Evolutionary conservation across 2,113 vertebrate species (phyloP).

Genomic region (Gallinago media): DNA sequence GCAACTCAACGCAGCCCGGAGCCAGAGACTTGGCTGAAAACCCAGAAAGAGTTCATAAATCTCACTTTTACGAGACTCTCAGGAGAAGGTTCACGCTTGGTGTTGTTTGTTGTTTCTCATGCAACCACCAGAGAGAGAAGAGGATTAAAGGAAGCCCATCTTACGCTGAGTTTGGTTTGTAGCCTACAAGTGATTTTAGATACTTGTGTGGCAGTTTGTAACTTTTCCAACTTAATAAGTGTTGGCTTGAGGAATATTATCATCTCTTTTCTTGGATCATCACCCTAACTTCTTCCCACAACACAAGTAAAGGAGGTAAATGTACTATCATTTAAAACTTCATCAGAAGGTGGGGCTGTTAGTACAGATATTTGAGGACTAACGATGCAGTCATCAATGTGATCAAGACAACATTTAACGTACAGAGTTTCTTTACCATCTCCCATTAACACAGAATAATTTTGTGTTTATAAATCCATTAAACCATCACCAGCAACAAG

Average conservation of each 20-base stretch:
- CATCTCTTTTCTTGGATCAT: not conserved
- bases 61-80: not conserved
- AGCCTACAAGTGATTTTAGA: not conserved
- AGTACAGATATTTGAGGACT: not conserved
- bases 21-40: not conserved
- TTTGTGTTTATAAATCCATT: not conserved
- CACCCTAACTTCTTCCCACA: not conserved
- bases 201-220: not conserved
- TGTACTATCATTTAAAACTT: not conserved
- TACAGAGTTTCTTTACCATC: not conserved
- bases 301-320: not conserved
- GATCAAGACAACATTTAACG: rapidly evolving
- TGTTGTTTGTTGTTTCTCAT: not conserved
- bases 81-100: not conserved
- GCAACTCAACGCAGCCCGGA: not conserved
- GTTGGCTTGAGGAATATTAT: not conserved
- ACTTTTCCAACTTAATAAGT: too few species aligned
- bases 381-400: not conserved
- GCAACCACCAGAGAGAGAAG: not conserved
- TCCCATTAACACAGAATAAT: not conserved
- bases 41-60: not conserved
- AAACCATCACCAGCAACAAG: not conserved
- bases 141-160: not conserved
- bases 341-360: not conserved
- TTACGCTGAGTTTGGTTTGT: rapidly evolving